phyloP scores from a whole-genome alignment of 2,888 invertebrate species.

The Spilosoma lubricipeda region DNA sequence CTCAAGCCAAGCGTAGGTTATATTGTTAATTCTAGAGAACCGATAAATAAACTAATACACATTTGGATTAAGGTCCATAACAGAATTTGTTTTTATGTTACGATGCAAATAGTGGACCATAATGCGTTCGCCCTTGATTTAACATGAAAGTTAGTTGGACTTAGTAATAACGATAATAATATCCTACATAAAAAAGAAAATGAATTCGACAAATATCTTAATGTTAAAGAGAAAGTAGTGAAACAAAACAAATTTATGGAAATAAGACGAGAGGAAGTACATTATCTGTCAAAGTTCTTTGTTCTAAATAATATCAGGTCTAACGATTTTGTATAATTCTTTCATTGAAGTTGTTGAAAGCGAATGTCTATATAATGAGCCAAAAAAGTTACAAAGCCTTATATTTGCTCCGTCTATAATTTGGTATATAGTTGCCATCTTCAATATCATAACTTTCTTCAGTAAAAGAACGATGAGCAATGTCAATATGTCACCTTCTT shows the following conservation, averaged over 20 bases:
- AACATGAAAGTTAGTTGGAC: background rate
- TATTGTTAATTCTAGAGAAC: background rate
- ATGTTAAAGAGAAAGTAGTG: slow-evolving; percentile 7
- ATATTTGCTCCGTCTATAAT: background rate
- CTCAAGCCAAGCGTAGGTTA: background rate
- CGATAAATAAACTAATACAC: background rate
- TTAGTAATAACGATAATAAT: background rate
- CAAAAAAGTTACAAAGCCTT: slow-evolving; percentile 12
- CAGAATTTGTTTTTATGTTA: background rate
- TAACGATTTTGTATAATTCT: slow-evolving; percentile 13
- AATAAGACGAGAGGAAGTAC: background rate
- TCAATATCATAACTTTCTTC: slow-evolving; percentile 9
- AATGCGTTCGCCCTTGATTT: background rate
- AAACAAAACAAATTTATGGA: slow-evolving; percentile 8
- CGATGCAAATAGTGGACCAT: background rate
- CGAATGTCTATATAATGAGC: slow-evolving; percentile 12
- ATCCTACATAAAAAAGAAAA: background rate
- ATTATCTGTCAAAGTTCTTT: slow-evolving; percentile 8
- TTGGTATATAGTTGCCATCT: background rate
- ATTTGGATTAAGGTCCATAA: background rate
- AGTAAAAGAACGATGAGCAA: background rate
- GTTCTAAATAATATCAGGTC: slow-evolving; percentile 11
- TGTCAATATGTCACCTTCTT: background rate
- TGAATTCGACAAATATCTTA: background rate
- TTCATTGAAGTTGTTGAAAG: slow-evolving; percentile 8